These are phyloP conservation scores for Morphnarchus princeps DNA, from an alignment of 2,113 vertebrate species.

Conservation along the genomic window DNA sequence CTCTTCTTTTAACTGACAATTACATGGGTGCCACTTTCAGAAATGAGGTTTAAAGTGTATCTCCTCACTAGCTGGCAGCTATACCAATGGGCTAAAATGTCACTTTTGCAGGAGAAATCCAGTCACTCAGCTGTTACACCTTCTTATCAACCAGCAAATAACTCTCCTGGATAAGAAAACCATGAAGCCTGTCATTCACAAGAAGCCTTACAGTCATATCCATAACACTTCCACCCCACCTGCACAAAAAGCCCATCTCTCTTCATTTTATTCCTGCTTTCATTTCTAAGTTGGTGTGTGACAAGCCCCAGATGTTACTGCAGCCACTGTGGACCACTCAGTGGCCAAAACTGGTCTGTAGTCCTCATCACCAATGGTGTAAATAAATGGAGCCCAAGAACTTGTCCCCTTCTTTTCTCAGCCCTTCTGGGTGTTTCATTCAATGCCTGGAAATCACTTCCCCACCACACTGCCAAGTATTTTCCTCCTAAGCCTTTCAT, in stretches of 20 bases:
- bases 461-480: neutral
- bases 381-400: neutral
- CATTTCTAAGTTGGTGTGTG: neutral
- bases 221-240: rapidly evolving
- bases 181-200: neutral
- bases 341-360: neutral
- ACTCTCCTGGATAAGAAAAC: neutral
- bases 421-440: neutral
- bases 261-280: neutral
- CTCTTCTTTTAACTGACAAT: neutral
- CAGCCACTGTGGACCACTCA: neutral
- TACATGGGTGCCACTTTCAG: neutral
- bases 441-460: neutral
- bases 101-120: neutral
- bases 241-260: neutral
- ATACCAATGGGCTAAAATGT: neutral
- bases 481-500: neutral
- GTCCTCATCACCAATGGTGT: neutral
- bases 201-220: neutral
- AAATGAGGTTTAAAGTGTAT: neutral
- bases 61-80: neutral
- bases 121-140: neutral
- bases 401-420: neutral
- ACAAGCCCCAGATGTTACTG: neutral
- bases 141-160: neutral